Conservation (phyloP, 2,888 invertebrate species). For the Cephus nigrinus region DNA sequence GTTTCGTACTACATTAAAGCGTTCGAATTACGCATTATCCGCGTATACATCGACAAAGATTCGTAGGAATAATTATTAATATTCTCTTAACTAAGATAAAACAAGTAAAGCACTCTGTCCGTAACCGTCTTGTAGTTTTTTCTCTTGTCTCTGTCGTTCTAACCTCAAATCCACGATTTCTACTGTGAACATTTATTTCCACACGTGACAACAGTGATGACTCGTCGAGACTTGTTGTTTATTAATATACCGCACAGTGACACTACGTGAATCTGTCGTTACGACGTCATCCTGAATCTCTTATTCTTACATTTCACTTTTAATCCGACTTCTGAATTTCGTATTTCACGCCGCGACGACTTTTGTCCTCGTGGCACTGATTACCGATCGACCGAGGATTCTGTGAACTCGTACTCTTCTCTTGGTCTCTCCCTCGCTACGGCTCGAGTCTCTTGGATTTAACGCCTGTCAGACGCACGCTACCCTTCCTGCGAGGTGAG, state of each 20-base stretch:
- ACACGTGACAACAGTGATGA: not conserved
- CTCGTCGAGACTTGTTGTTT: not conserved
- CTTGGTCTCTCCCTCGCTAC: not conserved
- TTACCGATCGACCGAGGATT: slow-evolving; percentile 1
- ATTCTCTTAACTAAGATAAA: not conserved
- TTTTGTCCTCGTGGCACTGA: not conserved
- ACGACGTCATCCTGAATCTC: not conserved
- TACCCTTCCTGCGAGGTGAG: not conserved
- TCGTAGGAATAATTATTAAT: not conserved
- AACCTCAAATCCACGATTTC: too few relatives aligned
- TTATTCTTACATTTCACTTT: not conserved
- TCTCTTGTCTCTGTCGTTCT: not conserved
- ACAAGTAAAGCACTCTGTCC: not conserved
- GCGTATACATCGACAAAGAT: not conserved
- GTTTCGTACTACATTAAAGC: not conserved
- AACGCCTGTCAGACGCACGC: not conserved
- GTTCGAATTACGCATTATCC: not conserved
- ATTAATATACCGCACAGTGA: not conserved
- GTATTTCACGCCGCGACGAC: not conserved
- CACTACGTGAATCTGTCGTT: not conserved
- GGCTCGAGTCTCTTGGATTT: not conserved
- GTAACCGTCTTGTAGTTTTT: not conserved
- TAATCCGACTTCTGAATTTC: not conserved
- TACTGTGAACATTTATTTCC: not conserved
- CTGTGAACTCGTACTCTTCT: not conserved